These are phyloP conservation scores for Drosophila neutralis DNA, from an alignment of 2,888 invertebrate genomes.

Conservation along the genomic window DNA sequence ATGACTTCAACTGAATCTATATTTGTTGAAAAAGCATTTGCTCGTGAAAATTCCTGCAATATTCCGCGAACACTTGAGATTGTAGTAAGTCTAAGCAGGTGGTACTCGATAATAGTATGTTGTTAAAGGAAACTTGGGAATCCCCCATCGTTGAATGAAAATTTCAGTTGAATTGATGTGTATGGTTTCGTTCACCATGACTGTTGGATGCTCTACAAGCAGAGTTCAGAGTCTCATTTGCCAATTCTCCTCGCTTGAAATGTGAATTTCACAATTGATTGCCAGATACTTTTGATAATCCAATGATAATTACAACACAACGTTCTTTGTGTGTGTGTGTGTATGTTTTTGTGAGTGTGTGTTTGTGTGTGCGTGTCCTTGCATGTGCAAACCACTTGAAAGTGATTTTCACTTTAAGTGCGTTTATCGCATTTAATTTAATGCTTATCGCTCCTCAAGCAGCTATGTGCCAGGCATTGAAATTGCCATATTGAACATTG, in stretches of 20 bases:
- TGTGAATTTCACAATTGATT: not conserved
- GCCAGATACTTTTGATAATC: not conserved
- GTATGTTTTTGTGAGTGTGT: too few species aligned
- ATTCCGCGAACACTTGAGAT: constrained; percentile 21
- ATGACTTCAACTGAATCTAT: not conserved
- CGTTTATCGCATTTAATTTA: constrained; percentile 22
- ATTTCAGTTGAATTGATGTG: not conserved
- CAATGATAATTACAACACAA: not conserved
- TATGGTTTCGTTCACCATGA: not conserved
- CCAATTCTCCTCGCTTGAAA: not conserved
- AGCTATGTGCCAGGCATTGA: constrained; percentile 2
- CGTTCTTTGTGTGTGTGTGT: not conserved
- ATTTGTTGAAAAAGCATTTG: not conserved
- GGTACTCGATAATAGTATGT: not conserved
- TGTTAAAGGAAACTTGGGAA: too few species aligned
- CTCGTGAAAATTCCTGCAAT: constrained; percentile 9
- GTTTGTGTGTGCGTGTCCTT: constrained; percentile 5
- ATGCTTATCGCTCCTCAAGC: constrained; percentile 30
- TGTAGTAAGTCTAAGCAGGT: not conserved
- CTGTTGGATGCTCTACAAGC: not conserved
- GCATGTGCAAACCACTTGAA: constrained; percentile 3
- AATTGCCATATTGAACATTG: constrained; percentile 21
- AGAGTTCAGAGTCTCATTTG: not conserved
- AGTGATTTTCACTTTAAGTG: constrained; percentile 32
- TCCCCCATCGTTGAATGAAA: not conserved